These are phyloP conservation scores for Lutraria rhynchaena DNA, from an alignment of 1,140 invertebrate genomes.

Conservation along the genomic window DNA sequence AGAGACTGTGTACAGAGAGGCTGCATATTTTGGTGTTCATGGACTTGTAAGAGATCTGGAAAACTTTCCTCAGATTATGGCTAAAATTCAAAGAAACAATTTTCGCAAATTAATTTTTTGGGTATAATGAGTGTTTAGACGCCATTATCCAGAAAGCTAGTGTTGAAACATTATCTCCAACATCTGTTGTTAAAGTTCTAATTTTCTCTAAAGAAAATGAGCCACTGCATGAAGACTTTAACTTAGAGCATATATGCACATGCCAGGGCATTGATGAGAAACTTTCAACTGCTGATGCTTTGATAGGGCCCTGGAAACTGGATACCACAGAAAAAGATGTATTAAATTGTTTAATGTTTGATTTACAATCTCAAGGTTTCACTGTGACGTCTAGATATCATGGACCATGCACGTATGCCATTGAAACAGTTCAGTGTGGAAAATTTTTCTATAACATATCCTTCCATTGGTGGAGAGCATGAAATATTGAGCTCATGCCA, in stretches of 20 bases:
- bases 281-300: conserved; percentile 50
- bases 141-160: conserved; percentile 58
- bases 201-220: conserved; percentile 60
- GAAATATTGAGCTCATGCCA: neutral
- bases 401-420: conserved; percentile 62
- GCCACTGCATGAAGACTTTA: conserved; percentile 53
- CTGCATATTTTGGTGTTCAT: conserved; percentile 73
- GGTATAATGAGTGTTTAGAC: conserved; percentile 61
- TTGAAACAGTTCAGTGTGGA: conserved; percentile 61
- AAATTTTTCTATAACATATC: conserved; percentile 58
- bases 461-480: conserved; percentile 69
- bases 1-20: conserved; percentile 70
- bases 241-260: conserved; percentile 60
- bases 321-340: conserved; percentile 65
- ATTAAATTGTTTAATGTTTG: conserved; percentile 65
- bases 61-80: conserved; percentile 63
- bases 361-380: conserved; percentile 64
- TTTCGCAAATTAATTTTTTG: conserved; percentile 63
- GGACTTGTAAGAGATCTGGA: conserved; percentile 71
- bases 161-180: conserved; percentile 50
- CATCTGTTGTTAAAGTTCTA: conserved; percentile 56
- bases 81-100: conserved; percentile 66
- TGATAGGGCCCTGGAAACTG: conserved; percentile 64
- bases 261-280: conserved; percentile 44
- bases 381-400: conserved; percentile 55